Evolutionary conservation across 2,797 vertebrate species (phyloP).

Genomic region (Hippopotamyrus pictus): DNA sequence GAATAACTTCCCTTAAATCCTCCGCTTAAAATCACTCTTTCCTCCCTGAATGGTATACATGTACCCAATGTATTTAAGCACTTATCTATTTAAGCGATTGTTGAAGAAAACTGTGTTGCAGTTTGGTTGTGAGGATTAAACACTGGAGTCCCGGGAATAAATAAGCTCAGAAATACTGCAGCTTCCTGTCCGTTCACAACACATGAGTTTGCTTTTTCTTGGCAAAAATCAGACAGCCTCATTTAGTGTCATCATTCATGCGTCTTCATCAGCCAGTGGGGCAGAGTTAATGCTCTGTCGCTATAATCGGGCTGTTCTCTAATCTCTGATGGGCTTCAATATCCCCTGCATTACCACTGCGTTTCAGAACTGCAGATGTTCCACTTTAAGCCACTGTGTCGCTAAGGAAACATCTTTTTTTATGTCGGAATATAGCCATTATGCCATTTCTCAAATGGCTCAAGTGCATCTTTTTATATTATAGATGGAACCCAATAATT

Average conservation of each 20-base stretch:
- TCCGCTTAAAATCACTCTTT: neutral
- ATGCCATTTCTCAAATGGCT: conserved; percentile 9
- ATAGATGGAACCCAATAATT: neutral
- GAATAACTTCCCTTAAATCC: neutral
- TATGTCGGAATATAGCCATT: neutral
- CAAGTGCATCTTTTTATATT: conserved; percentile 20
- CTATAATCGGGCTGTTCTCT: conserved; percentile 18
- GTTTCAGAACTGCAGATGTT: conserved; percentile 23
- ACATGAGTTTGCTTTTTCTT: neutral
- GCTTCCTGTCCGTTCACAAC: neutral
- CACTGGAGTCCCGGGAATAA: neutral
- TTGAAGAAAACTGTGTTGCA: neutral
- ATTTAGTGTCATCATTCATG: neutral
- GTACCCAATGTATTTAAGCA: neutral
- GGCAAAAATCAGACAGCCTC: neutral
- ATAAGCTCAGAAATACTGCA: neutral
- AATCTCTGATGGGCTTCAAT: neutral
- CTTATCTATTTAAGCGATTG: neutral
- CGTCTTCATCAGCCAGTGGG: neutral
- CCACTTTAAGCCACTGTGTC: conserved; percentile 15
- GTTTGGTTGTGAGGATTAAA: neutral
- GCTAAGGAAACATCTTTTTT: neutral
- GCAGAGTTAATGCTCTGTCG: conserved; percentile 26
- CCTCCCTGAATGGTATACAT: neutral
- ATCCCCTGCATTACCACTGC: neutral